Evolutionary conservation across 2,888 invertebrate genomes (phyloP).

Genomic region (Watsonalla binaria): DNA sequence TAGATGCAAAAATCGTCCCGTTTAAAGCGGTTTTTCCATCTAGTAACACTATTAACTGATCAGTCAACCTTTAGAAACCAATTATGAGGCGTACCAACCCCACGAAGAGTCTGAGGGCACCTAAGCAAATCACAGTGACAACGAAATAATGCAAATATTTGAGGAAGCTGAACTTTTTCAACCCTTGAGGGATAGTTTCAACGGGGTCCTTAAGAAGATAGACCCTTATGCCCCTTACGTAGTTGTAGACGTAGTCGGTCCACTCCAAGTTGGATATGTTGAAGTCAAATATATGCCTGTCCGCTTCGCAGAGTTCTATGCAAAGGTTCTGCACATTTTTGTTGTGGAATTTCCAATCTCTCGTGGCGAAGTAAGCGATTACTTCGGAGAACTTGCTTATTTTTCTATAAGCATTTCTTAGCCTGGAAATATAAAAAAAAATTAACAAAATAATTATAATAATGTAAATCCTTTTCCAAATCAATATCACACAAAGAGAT

Average conservation of each 20-base stretch:
- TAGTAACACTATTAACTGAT: too few species aligned
- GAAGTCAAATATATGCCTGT: conserved; percentile 81
- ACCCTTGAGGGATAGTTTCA: conserved; percentile 80
- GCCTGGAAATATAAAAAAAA: conserved; percentile 66
- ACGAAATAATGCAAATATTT: conserved; percentile 40
- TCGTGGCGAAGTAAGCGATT: conserved; percentile 84
- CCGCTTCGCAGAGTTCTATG: conserved; percentile 74
- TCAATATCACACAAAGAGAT: too few species aligned
- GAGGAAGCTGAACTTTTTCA: conserved; percentile 54
- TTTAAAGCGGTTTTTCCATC: too few species aligned
- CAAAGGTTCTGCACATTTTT: conserved; percentile 75
- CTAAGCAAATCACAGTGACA: conserved; percentile 22
- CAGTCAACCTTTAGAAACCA: conserved; percentile 15
- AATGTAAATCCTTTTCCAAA: too few species aligned
- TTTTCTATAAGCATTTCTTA: conserved; percentile 85
- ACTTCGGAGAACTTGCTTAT: conserved; percentile 85
- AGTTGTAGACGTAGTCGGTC: conserved; percentile 83
- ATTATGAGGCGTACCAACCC: conserved; percentile 16
- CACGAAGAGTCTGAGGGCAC: conserved; percentile 38
- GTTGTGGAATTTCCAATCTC: conserved; percentile 85
- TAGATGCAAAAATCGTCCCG: too few species aligned
- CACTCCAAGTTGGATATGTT: conserved; percentile 82
- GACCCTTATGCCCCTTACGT: conserved; percentile 83
- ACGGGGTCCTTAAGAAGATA: conserved; percentile 87
- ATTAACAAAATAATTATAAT: too few species aligned